Percentiles rank a stretch among this genome's conserved stretches.
phyloP scores from a whole-genome alignment of 2,113 vertebrate species.

The Oreotrochilus melanogaster region DNA sequence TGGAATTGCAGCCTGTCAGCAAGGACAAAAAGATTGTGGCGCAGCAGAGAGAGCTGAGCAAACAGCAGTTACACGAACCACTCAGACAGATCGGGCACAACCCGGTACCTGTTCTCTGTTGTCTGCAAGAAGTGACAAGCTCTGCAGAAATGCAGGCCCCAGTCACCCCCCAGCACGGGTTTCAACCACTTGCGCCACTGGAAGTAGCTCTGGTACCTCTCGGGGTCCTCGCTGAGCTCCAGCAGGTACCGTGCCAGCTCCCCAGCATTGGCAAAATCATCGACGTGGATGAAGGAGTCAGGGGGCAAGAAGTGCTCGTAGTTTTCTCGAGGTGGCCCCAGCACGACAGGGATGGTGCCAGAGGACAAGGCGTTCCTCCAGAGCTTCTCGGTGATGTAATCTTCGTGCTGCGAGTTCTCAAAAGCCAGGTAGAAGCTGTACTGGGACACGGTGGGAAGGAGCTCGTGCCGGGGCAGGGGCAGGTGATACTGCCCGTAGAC shows the following conservation, averaged over 20 bases:
- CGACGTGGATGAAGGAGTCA: constrained; percentile 81
- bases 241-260: constrained; percentile 67
- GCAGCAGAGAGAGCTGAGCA: not conserved
- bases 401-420: constrained; percentile 80
- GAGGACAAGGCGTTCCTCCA: constrained; percentile 79
- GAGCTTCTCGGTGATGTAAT: constrained; percentile 85
- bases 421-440: constrained; percentile 86
- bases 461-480: not conserved
- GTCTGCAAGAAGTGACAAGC: constrained; percentile 39
- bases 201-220: constrained; percentile 72
- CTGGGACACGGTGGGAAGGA: constrained; percentile 6
- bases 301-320: constrained; percentile 76
- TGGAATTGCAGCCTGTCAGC: not conserved
- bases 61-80: constrained; percentile 26
- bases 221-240: constrained; percentile 47
- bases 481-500: constrained; percentile 59
- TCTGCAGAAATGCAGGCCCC: constrained; percentile 24
- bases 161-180: not conserved
- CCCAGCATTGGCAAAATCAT: constrained; percentile 72
- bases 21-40: not conserved
- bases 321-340: constrained; percentile 76
- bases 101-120: not conserved
- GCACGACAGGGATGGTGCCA: constrained; percentile 70
- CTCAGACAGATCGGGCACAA: not conserved
- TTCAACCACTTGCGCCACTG: constrained; percentile 68